Evolutionary conservation across 23 tunicate genomes (phyloP).

Genomic region (Oikopleura vanhoeffeni): DNA sequence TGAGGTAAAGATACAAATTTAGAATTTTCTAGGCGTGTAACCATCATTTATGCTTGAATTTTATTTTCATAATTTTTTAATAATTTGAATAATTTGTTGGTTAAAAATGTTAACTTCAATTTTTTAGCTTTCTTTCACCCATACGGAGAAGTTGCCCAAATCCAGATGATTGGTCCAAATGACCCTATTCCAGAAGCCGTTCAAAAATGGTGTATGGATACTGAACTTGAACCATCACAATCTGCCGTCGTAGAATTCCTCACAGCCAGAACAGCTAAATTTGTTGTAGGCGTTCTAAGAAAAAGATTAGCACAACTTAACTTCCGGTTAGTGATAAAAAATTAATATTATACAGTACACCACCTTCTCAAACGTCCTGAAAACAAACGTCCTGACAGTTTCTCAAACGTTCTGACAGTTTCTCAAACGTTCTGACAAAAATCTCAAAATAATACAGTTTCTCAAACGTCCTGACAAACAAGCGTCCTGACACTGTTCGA

Average conservation of each 20-base stretch:
- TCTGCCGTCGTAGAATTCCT: slow-evolving; percentile 9
- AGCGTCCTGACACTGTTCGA: too few relatives aligned
- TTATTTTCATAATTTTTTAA: neutral
- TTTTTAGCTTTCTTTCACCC: slow-evolving; percentile 8
- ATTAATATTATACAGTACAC: too few relatives aligned
- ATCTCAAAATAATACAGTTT: too few relatives aligned
- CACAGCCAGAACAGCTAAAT: slow-evolving; percentile 5
- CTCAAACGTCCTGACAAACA: too few relatives aligned
- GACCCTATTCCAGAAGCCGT: neutral
- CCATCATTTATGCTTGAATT: too few relatives aligned
- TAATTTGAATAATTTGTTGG: neutral
- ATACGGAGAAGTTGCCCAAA: slow-evolving; percentile 13
- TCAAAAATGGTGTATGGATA: neutral
- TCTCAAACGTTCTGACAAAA: too few relatives aligned
- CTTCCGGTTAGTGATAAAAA: neutral
- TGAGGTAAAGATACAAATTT: too few relatives aligned
- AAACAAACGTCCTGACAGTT: too few relatives aligned
- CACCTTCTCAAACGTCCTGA: too few relatives aligned
- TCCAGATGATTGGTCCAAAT: neutral
- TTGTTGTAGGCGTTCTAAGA: neutral
- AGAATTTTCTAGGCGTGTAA: too few relatives aligned
- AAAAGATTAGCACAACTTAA: neutral
- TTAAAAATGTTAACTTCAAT: too few relatives aligned
- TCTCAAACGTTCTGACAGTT: too few relatives aligned
- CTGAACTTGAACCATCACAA: neutral